A percentile compares a stretch with the other conserved stretches of the same genome.
phyloP scores from a whole-genome alignment of 2,113 vertebrate species.

The Uria lomvia region DNA sequence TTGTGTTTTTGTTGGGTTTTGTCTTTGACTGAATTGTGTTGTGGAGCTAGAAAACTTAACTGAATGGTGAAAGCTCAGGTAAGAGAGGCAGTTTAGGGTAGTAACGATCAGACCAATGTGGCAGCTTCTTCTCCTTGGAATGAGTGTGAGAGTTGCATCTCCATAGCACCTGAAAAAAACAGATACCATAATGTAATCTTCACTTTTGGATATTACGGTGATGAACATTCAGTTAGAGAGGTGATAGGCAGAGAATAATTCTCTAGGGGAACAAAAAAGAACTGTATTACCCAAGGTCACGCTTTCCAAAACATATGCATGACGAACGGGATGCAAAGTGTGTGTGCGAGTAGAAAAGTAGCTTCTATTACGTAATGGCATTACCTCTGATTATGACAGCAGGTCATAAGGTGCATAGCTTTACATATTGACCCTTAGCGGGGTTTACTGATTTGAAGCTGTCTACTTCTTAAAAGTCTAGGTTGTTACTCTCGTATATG shows the following conservation, averaged over 20 bases:
- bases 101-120: background rate
- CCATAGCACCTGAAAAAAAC: background rate
- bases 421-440: background rate
- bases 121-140: background rate
- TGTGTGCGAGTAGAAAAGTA: background rate
- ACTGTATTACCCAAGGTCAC: background rate
- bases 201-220: background rate
- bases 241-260: background rate
- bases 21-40: background rate
- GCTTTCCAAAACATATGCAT: background rate
- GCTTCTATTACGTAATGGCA: fast-evolving
- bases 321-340: background rate
- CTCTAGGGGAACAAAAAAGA: background rate
- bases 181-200: background rate
- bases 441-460: background rate
- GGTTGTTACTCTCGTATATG: background rate
- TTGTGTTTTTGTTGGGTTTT: background rate
- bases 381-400: background rate
- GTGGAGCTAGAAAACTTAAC: background rate
- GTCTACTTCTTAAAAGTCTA: background rate
- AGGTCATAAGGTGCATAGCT: background rate
- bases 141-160: background rate
- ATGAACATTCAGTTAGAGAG: background rate
- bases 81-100: background rate
- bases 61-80: background rate